These are phyloP conservation scores for Acrobasis repandana DNA, from an alignment of 2,888 invertebrate genomes.

Conservation along the genomic window DNA sequence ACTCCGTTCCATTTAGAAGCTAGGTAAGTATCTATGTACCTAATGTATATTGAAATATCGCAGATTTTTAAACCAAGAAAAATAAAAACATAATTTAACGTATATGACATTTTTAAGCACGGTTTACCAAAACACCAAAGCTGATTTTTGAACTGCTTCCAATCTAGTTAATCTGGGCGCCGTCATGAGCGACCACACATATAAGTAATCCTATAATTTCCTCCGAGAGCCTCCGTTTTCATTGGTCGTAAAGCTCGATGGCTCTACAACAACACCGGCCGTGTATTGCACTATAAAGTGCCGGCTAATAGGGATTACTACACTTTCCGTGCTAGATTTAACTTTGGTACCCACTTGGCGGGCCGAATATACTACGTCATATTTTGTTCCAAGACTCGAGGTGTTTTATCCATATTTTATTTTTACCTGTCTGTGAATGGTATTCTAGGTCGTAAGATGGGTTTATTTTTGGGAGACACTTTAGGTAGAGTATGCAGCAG, in stretches of 20 bases:
- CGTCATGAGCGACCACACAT: constrained; percentile 43
- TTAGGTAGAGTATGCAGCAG: neutral
- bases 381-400: constrained; percentile 21
- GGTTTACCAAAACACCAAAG: neutral
- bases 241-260: constrained; percentile 75
- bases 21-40: no score
- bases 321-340: constrained; percentile 62
- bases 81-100: neutral
- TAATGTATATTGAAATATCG: no score
- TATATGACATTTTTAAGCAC: neutral
- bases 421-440: neutral
- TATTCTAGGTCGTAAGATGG: neutral
- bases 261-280: constrained; percentile 65
- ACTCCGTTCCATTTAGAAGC: no score
- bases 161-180: neutral
- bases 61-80: no score
- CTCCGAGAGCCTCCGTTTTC: constrained; percentile 67
- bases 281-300: constrained; percentile 71
- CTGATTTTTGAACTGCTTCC: constrained; percentile 6
- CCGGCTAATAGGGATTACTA: constrained; percentile 76
- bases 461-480: neutral
- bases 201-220: constrained; percentile 76
- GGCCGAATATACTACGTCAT: constrained; percentile 37
- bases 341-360: constrained; percentile 51
- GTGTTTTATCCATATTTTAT: constrained; percentile 5